Evolutionary conservation across 2,888 invertebrate species (phyloP), one percentile per base, ranked within the genome.

Genomic region (Dusona sp.): DNA sequence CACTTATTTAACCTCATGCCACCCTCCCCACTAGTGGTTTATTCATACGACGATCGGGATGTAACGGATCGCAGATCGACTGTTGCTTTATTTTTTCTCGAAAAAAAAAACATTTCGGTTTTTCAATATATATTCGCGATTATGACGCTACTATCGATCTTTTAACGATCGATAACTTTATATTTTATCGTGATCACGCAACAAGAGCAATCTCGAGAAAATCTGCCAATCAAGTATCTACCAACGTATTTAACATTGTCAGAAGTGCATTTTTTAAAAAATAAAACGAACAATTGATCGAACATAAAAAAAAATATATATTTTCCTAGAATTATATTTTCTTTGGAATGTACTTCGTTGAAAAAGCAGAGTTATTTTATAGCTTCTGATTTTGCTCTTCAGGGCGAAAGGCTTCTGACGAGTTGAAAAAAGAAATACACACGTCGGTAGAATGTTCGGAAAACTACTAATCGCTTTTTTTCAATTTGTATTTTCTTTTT

Each of bases 11-110:
- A 33, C 36, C 48, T 64, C 70, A 48, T 61, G 75, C 54, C 45
- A 48, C 38, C 57, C 36, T 29, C 61, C 61, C 61, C 13, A 45
- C 29, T 83, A 79, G 54, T 73, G 48, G 38, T 72, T 72, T 75
- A 79, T 85, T 79, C 51, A 57, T 75, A 75, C 57, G 70, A 83
- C 81, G 81, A 82, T 75, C 75, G 70, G 65, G 33, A 84, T 79
- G 22, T 79, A 74, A 72, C 65, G 42, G 80, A 70, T 67, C 42
- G 67, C 48, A 54, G 42, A 79, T 72, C 79, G 42, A 67, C 45
- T 54, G 61, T 67, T 65, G 67, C 54, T 57, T 33, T 19, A 42
- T 36, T 74, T 73, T 45, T 38, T 19, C 33, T 67, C 22, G 8
- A 29, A n/a, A 22, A 9, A 61, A 42, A 16, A 61, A 61, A 16